Percentiles rank a stretch among this genome's conserved stretches.
Conservation (phyloP, 2,888 invertebrate genomes). For the Drosophila pseudotakahashii region DNA sequence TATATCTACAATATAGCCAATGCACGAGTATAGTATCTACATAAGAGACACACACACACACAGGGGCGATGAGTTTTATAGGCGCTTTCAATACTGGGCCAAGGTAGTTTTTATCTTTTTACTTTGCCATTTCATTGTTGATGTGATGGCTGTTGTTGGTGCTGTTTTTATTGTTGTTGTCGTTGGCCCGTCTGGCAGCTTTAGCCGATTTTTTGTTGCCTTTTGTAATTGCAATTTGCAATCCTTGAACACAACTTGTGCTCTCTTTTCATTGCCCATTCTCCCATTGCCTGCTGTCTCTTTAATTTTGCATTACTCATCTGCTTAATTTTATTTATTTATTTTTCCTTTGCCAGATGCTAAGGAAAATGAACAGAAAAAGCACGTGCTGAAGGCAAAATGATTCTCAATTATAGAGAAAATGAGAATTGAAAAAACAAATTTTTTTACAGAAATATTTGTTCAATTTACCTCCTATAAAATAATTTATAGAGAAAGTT, state of each 20-base stretch:
- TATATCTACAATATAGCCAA: constrained; percentile 51
- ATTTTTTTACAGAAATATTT: no score
- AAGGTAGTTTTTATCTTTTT: constrained; percentile 82
- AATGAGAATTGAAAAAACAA: not conserved
- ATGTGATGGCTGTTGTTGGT: constrained; percentile 40
- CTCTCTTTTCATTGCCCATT: constrained; percentile 21
- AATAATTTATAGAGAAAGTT: no score
- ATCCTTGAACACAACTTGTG: constrained; percentile 65
- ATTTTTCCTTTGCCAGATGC: constrained; percentile 13
- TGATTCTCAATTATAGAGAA: not conserved
- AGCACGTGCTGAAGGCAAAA: constrained; percentile 1
- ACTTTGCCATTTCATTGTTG: constrained; percentile 67
- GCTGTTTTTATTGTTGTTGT: constrained; percentile 40
- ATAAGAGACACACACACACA: constrained; percentile 40
- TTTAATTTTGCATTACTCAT: constrained; percentile 32
- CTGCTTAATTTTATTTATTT: constrained; percentile 10
- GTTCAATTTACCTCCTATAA: no score
- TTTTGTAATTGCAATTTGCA: constrained; percentile 74
- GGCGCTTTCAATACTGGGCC: constrained; percentile 79
- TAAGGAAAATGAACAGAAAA: not conserved
- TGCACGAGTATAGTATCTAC: constrained; percentile 47
- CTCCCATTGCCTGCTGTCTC: constrained; percentile 7
- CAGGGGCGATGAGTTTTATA: constrained; percentile 57
- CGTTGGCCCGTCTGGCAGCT: constrained; percentile 41
- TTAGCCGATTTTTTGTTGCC: constrained; percentile 43